These are phyloP conservation scores for Drosophila subsilvestris DNA, from an alignment of 2,888 invertebrate species.

Conservation along the genomic window DNA sequence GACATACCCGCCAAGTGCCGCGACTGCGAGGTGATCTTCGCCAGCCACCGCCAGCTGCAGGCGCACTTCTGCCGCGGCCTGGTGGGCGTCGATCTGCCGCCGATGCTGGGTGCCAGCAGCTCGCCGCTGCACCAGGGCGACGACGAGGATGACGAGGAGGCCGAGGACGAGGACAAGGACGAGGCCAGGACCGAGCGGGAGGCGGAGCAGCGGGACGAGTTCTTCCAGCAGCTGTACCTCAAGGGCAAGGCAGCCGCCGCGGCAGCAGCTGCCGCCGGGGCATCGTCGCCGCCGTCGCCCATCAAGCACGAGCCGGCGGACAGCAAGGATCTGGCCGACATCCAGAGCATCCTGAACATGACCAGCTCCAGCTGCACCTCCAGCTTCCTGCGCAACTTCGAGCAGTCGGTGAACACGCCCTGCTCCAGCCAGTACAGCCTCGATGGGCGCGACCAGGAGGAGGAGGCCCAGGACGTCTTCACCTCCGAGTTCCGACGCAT, in stretches of 20 bases:
- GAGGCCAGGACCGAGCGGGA: conserved; percentile 23
- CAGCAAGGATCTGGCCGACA: conserved; percentile 92
- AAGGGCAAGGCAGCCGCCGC: conserved; percentile 87
- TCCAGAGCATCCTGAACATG: conserved; percentile 92
- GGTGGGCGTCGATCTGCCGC: conserved; percentile 23
- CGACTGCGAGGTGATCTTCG: conserved; percentile 90
- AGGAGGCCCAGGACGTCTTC: conserved; percentile 93
- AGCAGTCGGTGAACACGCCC: conserved; percentile 84
- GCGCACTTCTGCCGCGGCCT: conserved; percentile 85
- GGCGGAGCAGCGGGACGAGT: conserved; percentile 87
- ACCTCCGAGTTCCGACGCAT: conserved; percentile 94
- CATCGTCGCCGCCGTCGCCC: conserved; percentile 85
- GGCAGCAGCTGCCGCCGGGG: conserved; percentile 88
- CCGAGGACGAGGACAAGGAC: conserved; percentile 13
- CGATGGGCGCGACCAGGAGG: conserved; percentile 85
- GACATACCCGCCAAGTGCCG: conserved; percentile 89
- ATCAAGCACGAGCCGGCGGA: conserved; percentile 84
- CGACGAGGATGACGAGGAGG: conserved; percentile 37
- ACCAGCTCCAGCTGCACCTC: conserved; percentile 87
- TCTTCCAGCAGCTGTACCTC: conserved; percentile 91
- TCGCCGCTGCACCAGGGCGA: conserved; percentile 59
- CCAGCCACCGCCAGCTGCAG: conserved; percentile 89
- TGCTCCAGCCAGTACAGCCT: conserved; percentile 83
- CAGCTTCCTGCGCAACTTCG: conserved; percentile 87
- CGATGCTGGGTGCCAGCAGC: conserved; percentile 57